phyloP scores from a whole-genome alignment of 2,888 invertebrate species.

The Drosophila fungiperda region DNA sequence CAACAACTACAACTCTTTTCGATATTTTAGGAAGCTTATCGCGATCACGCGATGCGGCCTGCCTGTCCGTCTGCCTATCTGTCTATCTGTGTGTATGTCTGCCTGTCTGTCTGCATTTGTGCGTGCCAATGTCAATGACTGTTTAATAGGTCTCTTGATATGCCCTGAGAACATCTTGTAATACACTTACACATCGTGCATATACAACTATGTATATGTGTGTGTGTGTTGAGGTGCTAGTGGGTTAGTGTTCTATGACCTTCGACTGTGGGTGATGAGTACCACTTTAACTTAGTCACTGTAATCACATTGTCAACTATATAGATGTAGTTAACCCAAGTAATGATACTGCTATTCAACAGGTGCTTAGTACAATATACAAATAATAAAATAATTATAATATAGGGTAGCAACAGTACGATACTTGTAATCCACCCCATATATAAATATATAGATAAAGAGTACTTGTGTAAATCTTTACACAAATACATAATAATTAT shows the following conservation, averaged over 20 bases:
- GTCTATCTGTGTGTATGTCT: neutral
- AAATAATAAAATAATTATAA: no score
- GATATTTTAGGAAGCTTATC: constrained; percentile 30
- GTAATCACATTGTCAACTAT: constrained; percentile 37
- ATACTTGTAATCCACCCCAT: neutral
- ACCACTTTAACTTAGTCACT: constrained; percentile 12
- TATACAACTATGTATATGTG: constrained; percentile 1
- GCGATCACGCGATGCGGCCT: constrained; percentile 51
- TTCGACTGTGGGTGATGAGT: constrained; percentile 16
- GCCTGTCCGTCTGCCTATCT: neutral
- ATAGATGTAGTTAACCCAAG: neutral
- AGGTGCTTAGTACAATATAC: neutral
- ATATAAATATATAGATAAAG: neutral
- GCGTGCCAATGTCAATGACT: constrained; percentile 51
- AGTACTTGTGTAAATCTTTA: neutral
- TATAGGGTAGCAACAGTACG: no score
- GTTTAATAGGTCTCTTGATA: constrained; percentile 41
- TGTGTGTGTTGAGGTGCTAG: constrained; percentile 14
- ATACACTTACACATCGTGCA: constrained; percentile 2
- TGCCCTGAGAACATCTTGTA: constrained; percentile 29
- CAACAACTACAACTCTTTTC: neutral
- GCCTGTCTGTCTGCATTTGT: constrained; percentile 9
- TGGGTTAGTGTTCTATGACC: constrained; percentile 57
- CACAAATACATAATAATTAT: neutral
- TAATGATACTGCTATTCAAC: constrained; percentile 2